Conservation (phyloP, 2,888 invertebrate species). For the Palloptera scutellata region DNA sequence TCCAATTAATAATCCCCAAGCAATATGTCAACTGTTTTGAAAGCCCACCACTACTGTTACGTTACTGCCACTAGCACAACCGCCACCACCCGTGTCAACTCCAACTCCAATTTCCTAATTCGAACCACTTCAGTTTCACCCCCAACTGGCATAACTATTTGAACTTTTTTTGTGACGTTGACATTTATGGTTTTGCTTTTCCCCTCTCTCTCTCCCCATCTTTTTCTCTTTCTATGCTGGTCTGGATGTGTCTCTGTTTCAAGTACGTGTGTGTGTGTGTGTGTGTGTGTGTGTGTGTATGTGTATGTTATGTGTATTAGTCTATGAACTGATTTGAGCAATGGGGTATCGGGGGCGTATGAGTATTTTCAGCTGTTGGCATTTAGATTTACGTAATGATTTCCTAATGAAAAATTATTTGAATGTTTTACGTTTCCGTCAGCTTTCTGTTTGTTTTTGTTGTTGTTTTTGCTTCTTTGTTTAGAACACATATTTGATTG, state of each 20-base stretch:
- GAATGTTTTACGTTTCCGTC: neutral
- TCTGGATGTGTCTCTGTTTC: no score
- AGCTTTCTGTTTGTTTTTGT: no score
- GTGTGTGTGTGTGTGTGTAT: slow-evolving; percentile 8
- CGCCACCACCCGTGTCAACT: neutral
- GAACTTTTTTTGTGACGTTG: slow-evolving; percentile 55
- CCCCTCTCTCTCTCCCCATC: neutral
- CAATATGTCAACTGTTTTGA: slow-evolving; percentile 57
- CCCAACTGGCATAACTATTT: slow-evolving; percentile 51
- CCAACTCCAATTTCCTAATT: no score
- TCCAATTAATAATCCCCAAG: slow-evolving; percentile 62
- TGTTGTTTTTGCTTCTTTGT: neutral
- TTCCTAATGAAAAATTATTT: slow-evolving; percentile 33
- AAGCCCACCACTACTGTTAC: slow-evolving; percentile 22
- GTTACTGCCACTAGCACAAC: no score
- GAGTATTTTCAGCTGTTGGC: neutral
- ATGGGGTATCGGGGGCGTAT: neutral
- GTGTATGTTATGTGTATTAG: neutral
- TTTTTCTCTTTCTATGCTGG: no score
- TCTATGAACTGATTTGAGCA: neutral
- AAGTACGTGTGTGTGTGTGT: no score
- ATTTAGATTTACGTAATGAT: slow-evolving; percentile 9
- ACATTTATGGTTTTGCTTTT: slow-evolving; percentile 55
- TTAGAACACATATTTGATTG: no score
- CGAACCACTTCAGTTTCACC: neutral